These are phyloP conservation scores for Phaenicophaeus curvirostris DNA, from an alignment of 2,797 vertebrate species.

Conservation along the genomic window DNA sequence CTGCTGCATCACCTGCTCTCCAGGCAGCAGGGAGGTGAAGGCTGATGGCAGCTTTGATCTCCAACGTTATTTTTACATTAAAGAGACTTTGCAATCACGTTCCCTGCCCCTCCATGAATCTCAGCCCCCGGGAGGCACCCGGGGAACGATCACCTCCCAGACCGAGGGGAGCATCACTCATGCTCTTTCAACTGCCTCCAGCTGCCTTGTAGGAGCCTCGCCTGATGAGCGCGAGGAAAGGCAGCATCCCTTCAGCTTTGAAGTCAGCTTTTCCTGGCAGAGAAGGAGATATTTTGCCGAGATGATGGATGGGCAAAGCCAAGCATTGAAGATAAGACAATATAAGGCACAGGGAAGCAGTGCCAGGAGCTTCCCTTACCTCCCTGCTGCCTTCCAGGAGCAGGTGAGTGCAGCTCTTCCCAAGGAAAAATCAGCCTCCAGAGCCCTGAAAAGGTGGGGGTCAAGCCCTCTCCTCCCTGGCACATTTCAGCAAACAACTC, in stretches of 20 bases:
- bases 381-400: not conserved
- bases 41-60: slow-evolving; percentile 19
- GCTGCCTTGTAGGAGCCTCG: not conserved
- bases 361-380: not conserved
- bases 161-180: not conserved
- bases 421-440: not conserved
- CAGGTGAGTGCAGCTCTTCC: not conserved
- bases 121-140: not conserved
- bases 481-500: not conserved
- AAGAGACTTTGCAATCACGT: not conserved
- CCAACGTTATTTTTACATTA: not conserved
- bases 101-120: not conserved
- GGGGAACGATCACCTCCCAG: not conserved
- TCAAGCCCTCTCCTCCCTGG: not conserved
- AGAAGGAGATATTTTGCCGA: not conserved
- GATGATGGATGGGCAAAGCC: rapidly evolving
- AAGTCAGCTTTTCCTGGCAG: not conserved
- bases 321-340: not conserved
- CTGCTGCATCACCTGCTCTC: not conserved
- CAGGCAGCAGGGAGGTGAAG: not conserved
- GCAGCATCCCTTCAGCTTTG: not conserved
- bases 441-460: not conserved
- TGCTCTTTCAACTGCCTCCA: slow-evolving; percentile 26
- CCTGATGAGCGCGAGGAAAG: not conserved
- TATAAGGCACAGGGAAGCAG: rapidly evolving